A percentile compares a stretch with the other conserved stretches of the same genome.
phyloP scores from a whole-genome alignment of 2,113 vertebrate genomes.

The Fulmarus glacialis region DNA sequence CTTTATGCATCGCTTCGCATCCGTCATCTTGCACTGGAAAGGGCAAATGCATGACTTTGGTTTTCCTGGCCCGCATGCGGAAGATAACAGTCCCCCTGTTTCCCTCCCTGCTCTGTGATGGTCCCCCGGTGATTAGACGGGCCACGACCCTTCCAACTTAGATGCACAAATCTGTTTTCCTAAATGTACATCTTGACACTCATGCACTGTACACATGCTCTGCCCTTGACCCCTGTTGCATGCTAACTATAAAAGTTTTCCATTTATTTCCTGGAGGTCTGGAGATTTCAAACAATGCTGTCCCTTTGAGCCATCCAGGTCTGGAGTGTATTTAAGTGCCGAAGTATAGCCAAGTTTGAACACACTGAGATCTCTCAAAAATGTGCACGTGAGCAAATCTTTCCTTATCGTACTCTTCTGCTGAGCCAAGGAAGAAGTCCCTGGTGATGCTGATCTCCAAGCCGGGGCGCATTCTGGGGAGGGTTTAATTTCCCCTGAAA shows the following conservation, averaged over 20 bases:
- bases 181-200: background rate
- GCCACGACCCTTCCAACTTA: background rate
- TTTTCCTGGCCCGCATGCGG: constrained; percentile 18
- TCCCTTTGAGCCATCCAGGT: constrained; percentile 55
- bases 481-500: background rate
- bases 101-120: background rate
- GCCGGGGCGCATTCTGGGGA: background rate
- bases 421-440: background rate
- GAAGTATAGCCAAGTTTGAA: constrained; percentile 41
- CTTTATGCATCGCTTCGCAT: background rate
- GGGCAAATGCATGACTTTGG: background rate
- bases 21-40: background rate
- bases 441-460: background rate
- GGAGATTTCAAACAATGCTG: background rate
- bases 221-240: background rate
- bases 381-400: constrained; percentile 30
- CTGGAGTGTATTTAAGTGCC: constrained; percentile 51
- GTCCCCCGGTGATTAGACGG: background rate
- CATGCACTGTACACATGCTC: background rate
- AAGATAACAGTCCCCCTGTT: background rate
- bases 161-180: background rate
- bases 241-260: background rate
- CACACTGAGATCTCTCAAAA: background rate
- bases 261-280: constrained; percentile 54
- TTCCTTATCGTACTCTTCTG: background rate